Evolutionary conservation across 2,888 invertebrate species (phyloP), one percentile per base, ranked within the genome.

Genomic region (Camponotus fellah): DNA sequence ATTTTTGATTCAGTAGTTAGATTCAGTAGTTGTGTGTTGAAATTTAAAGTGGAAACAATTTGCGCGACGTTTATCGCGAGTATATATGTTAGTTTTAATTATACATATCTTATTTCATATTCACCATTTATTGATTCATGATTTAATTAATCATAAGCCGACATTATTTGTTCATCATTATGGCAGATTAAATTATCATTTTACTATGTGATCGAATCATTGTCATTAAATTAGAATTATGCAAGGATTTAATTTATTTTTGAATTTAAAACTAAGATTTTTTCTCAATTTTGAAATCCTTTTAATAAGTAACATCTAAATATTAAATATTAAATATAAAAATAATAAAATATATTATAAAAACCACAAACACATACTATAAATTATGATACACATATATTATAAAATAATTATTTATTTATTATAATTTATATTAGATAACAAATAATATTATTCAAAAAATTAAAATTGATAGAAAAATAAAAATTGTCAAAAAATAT

Each of bases 71-170:
- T 40, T 56, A 5, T 43, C n/a, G 53, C 3, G 14, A 2, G 10
- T 56, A 14, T 6, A 3, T 2, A 5, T 12, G 14, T 65, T 77
- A n/a, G 43, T 32, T 66, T 66, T 66, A 77, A 66, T 77, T 53
- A 56, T 40, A 12, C n/a, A 32, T 14, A 43, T 40, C 32, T 14
- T 40, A 26, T 37, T 6, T 26, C 40, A 64, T 37, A 43, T 76
- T 46, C 60, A 62, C 8, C 6, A 53, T 26, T 76, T 53, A 56
- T 53, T 53, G 53, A 65, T 65, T 62, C 74, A 62, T 9, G 21
- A 65, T 26, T 66, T 53, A 56, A 66, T 77, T 46, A 75, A 62
- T 14, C 34, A 72, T n/a, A 65, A 32, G 32, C 68, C n/a, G 21
- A 77, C 34, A 49, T 64, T 68, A 43, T 43, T 40, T 21, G 68